Conservation (phyloP, 2,113 vertebrate genomes). For the Dicaeum eximium region DNA sequence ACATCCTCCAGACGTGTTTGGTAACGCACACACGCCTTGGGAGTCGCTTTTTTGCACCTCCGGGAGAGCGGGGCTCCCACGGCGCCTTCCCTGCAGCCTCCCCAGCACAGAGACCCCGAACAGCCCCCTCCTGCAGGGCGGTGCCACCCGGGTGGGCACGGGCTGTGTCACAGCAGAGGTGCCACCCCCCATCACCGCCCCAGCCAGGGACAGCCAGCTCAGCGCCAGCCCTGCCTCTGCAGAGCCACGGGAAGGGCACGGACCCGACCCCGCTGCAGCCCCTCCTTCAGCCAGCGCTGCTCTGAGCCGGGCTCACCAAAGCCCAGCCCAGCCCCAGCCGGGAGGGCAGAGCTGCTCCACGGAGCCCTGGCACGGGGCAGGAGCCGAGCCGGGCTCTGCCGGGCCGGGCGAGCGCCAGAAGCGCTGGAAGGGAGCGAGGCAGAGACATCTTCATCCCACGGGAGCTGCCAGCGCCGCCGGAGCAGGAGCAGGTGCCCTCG, state of each 20-base stretch:
- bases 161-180: too few relatives aligned
- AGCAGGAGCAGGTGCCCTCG: background rate
- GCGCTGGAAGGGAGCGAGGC: conserved; percentile 12
- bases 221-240: too few relatives aligned
- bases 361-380: rapidly evolving
- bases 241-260: rapidly evolving
- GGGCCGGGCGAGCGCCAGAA: background rate
- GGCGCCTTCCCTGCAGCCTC: background rate
- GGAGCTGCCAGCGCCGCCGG: background rate
- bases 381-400: background rate
- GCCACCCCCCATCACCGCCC: rapidly evolving
- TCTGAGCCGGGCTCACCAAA: background rate
- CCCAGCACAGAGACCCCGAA: background rate
- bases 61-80: background rate
- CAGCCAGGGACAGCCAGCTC: rapidly evolving
- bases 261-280: background rate
- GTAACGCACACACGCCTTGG: background rate
- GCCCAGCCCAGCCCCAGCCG: background rate
- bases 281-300: background rate
- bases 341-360: background rate
- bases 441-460: conserved; percentile 55
- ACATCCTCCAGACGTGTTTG: background rate
- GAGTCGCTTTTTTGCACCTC: background rate
- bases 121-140: background rate
- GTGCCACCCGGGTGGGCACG: background rate